Evolutionary conservation across 2,888 invertebrate species (phyloP), one percentile per base, ranked within the genome.

Genomic region (Trichacis sp.): DNA sequence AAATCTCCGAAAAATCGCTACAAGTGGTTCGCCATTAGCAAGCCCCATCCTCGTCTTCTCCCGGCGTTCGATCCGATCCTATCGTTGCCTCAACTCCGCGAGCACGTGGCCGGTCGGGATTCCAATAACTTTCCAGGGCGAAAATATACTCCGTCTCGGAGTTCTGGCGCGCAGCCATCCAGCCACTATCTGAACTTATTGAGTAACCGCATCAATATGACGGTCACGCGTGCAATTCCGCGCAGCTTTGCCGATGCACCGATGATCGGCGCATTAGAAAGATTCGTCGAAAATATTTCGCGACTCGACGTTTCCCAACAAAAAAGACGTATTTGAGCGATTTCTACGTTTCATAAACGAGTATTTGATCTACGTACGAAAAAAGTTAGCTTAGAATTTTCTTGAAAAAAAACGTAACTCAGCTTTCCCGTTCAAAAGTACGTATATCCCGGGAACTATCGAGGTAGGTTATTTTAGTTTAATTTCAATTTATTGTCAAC

Each of bases 31-130:
- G 40, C 56, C 57, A 61, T 61, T 60, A 52, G 17, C 30, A 45
- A 45, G 55, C 51, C 60, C 53, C 60, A 53, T 60, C 52, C 49
- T 47, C 43, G 48, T 38, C 33, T n/a, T n/a, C 29, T 59, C 58
- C 59, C 59, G 59, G 59, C 59, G 64, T 59, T 51, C 51, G 64
- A 58, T 64, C 51, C 56, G 60, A 65, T 65, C 59, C 52, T 57
- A 56, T 61, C 52, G 43, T 6, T n/a, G 15, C 40, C 14, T 14
- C 40, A 15, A 40, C 4, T 40, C 5, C 47, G 15, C 24, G 46
- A 30, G 60, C 65, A 65, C 65, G 65, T 65, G 65, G 60, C 57
- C 60, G 36, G 50, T 48, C 9, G 14, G 14, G 40, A 40, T 40
- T 40, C 40, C 40, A 40, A 40, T 40, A 40, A 40, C 40, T 40